These are phyloP conservation scores for Gallinago stenura DNA, from an alignment of 2,797 vertebrate species.

Conservation along the genomic window DNA sequence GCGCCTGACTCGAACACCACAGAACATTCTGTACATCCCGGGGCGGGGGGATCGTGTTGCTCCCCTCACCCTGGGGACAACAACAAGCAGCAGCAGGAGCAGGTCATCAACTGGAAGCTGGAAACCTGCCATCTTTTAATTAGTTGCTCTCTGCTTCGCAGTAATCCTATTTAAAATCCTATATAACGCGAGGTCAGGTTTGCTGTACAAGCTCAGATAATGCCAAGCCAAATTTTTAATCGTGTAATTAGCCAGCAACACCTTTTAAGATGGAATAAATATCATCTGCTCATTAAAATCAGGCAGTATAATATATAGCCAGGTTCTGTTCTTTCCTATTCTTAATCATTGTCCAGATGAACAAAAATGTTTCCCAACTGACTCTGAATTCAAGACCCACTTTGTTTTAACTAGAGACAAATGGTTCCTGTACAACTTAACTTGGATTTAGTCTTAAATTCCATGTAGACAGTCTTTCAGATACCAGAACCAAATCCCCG, in stretches of 20 bases:
- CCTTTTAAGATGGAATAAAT: constrained; percentile 26
- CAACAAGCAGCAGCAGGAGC: constrained; percentile 43
- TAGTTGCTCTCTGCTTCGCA: constrained; percentile 42
- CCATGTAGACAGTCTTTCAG: background rate
- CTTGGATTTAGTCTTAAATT: background rate
- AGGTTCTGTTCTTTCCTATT: constrained; percentile 36
- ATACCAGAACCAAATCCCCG: background rate
- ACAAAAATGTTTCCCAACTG: background rate
- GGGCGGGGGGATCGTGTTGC: constrained; percentile 35
- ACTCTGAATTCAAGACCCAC: background rate
- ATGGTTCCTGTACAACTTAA: background rate
- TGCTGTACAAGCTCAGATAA: constrained; percentile 31
- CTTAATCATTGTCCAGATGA: background rate
- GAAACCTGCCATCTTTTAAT: constrained; percentile 67
- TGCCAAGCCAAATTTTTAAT: constrained; percentile 59
- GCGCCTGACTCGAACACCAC: constrained; percentile 50
- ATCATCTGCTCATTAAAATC: constrained; percentile 15
- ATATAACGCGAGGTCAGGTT: constrained; percentile 15
- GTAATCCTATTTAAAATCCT: constrained; percentile 42
- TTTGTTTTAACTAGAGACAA: background rate
- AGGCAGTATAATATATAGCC: background rate
- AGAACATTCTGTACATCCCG: constrained; percentile 74
- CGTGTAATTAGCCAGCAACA: constrained; percentile 43
- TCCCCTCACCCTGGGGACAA: constrained; percentile 41
- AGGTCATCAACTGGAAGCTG: constrained; percentile 60